phyloP scores from a whole-genome alignment of 2,888 invertebrate genomes.

The Polia nebulosa region DNA sequence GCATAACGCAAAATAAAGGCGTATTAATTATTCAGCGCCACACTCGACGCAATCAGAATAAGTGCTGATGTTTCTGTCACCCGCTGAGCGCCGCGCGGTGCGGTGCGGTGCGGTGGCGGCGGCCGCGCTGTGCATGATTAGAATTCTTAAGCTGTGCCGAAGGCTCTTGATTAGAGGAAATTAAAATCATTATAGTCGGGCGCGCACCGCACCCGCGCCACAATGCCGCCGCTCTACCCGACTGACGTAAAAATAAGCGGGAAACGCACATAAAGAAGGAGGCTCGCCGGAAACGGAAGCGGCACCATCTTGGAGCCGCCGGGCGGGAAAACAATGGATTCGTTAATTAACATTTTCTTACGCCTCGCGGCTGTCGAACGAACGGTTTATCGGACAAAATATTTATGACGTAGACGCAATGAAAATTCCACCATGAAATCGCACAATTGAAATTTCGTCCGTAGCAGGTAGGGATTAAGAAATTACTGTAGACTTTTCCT shows the following conservation, averaged over 20 bases:
- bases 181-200: constrained; percentile 90
- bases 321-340: constrained; percentile 93
- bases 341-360: constrained; percentile 95
- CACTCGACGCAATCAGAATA: constrained; percentile 91
- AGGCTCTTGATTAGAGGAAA: constrained; percentile 91
- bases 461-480: constrained; percentile 72
- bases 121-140: constrained; percentile 87
- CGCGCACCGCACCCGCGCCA: constrained; percentile 81
- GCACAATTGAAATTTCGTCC: constrained; percentile 81
- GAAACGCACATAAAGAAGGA: constrained; percentile 90
- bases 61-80: constrained; percentile 91
- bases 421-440: constrained; percentile 87
- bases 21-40: constrained; percentile 91
- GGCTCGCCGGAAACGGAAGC: constrained; percentile 90
- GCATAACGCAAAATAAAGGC: constrained; percentile 88
- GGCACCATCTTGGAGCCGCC: constrained; percentile 92
- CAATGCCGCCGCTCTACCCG: constrained; percentile 84
- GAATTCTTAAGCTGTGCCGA: constrained; percentile 91
- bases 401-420: constrained; percentile 89
- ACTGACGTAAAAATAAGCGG: constrained; percentile 88
- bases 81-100: constrained; percentile 76
- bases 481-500: constrained; percentile 46
- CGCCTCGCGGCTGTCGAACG: constrained; percentile 91
- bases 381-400: constrained; percentile 91
- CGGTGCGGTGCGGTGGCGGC: constrained; percentile 61